Percentiles rank a stretch among this genome's conserved stretches.
Conservation (phyloP, 1,140 invertebrate genomes). For the Ceratosolen solmsi region DNA sequence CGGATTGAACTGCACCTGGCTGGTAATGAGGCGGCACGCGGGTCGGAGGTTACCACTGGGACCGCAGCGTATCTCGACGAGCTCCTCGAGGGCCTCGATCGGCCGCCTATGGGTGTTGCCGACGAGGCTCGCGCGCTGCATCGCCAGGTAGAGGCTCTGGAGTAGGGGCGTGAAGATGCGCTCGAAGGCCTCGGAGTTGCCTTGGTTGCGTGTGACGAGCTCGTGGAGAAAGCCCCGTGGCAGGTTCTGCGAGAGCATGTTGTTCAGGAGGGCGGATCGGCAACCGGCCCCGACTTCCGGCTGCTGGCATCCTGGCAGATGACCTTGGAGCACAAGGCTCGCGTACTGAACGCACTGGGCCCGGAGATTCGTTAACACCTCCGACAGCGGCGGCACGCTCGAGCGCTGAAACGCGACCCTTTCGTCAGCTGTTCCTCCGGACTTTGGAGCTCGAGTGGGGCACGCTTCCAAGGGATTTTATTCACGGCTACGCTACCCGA, state of each 20-base stretch:
- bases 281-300: conserved; percentile 49
- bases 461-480: too few relatives aligned
- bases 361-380: conserved; percentile 76
- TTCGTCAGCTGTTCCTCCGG: neutral
- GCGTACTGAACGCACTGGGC: conserved; percentile 79
- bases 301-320: conserved; percentile 69
- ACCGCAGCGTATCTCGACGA: conserved; percentile 81
- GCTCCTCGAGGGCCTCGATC: conserved; percentile 78
- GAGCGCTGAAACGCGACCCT: conserved; percentile 70
- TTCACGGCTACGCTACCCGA: too few relatives aligned
- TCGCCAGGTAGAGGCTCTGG: conserved; percentile 79
- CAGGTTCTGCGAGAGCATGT: conserved; percentile 78
- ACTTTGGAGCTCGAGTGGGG: too few relatives aligned
- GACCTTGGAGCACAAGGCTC: conserved; percentile 77
- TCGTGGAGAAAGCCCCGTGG: conserved; percentile 81
- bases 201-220: conserved; percentile 76
- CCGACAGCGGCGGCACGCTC: conserved; percentile 76
- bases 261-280: conserved; percentile 76
- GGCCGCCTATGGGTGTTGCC: conserved; percentile 81
- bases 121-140: conserved; percentile 82
- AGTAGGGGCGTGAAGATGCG: conserved; percentile 83
- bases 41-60: conserved; percentile 78
- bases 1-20: conserved; percentile 84
- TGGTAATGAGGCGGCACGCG: conserved; percentile 84
- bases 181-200: conserved; percentile 75